Percentiles rank a stretch among this genome's conserved stretches.
These are phyloP conservation scores for Neoascia interrupta DNA, from an alignment of 2,888 invertebrate genomes.

Conservation along the genomic window DNA sequence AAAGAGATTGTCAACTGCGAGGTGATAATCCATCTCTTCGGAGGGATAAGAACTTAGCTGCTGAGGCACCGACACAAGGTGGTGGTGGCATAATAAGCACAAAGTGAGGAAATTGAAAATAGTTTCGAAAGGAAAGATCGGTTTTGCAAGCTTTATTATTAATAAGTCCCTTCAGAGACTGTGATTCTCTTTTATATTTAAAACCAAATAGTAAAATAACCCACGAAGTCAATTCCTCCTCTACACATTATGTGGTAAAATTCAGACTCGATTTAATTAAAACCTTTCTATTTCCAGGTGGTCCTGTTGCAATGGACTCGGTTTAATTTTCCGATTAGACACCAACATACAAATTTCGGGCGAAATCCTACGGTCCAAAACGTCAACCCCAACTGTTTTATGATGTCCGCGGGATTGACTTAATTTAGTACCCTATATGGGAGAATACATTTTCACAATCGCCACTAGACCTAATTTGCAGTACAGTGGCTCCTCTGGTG, in stretches of 20 bases:
- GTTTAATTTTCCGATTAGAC: conserved; percentile 11
- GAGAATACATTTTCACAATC: conserved; percentile 15
- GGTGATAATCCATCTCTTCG: conserved; percentile 11
- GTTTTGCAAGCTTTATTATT: background rate
- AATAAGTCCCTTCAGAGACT: background rate
- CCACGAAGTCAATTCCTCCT: background rate
- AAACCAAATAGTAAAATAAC: background rate
- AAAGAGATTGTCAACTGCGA: background rate
- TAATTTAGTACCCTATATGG: conserved; percentile 14
- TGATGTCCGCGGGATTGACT: conserved; percentile 27
- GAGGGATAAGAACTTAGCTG: background rate
- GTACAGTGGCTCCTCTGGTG: conserved; percentile 20
- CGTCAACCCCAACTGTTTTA: conserved; percentile 45
- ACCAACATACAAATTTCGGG: background rate
- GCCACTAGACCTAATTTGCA: conserved; percentile 40
- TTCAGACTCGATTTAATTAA: conserved; percentile 13
- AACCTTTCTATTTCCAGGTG: background rate
- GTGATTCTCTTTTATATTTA: background rate
- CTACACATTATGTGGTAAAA: background rate
- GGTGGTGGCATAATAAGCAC: background rate
- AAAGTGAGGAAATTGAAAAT: background rate
- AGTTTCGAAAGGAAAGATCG: background rate
- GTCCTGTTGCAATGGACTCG: background rate
- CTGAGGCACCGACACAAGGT: background rate
- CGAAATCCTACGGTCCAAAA: conserved; percentile 2